A percentile compares a stretch with the other conserved stretches of the same genome.
phyloP scores from a whole-genome alignment of 2,888 invertebrate genomes.

The Andrena praecox region DNA sequence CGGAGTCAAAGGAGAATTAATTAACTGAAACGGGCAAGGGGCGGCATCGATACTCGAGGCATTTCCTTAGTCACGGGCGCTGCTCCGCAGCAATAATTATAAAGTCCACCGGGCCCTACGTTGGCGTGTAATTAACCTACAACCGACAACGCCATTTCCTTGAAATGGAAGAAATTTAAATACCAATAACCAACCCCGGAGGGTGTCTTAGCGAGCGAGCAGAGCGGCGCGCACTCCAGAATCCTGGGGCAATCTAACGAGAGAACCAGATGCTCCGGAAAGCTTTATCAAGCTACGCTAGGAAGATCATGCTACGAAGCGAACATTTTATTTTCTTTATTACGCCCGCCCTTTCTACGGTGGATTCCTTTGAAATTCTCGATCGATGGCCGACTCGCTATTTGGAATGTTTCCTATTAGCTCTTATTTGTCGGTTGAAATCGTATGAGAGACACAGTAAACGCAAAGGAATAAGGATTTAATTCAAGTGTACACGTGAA shows the following conservation, averaged over 20 bases:
- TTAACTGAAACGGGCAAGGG: conserved; percentile 33
- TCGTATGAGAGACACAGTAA: neutral
- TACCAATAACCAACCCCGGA: conserved; percentile 68
- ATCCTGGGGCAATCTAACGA: conserved; percentile 62
- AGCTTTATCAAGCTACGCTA: conserved; percentile 56
- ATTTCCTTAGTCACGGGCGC: conserved; percentile 42
- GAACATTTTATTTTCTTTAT: conserved; percentile 42
- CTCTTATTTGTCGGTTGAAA: neutral
- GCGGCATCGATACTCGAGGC: conserved; percentile 46
- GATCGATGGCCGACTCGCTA: neutral
- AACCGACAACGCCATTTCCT: conserved; percentile 58
- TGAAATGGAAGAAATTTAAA: conserved; percentile 74
- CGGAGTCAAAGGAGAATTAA: conserved; percentile 30
- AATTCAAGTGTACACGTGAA: neutral
- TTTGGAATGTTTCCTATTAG: neutral
- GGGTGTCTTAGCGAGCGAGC: conserved; percentile 55
- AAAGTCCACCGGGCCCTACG: conserved; percentile 36
- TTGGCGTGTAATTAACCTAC: conserved; percentile 69
- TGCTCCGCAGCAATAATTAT: conserved; percentile 61
- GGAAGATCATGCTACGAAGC: conserved; percentile 34
- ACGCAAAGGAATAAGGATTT: neutral
- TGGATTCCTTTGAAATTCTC: neutral
- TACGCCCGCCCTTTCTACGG: neutral
- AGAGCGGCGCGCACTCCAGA: conserved; percentile 49
- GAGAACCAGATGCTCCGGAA: conserved; percentile 68